Percentiles rank a stretch among this genome's conserved stretches.
These are phyloP conservation scores for Doris montereyensis DNA, from an alignment of 2,888 invertebrate species.

Conservation along the genomic window DNA sequence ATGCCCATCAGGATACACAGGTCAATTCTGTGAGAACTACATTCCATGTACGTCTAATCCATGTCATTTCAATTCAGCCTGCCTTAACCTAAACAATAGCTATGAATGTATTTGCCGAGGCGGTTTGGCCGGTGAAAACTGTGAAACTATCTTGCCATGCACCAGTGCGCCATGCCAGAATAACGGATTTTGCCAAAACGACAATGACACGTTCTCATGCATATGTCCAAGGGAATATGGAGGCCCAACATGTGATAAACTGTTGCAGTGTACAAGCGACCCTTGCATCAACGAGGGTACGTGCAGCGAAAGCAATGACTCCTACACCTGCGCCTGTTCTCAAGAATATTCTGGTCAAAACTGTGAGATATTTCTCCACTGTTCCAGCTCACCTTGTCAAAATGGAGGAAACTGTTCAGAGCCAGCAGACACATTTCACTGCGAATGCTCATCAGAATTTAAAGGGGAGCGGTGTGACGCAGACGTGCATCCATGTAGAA, in stretches of 20 bases:
- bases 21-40: slow-evolving; percentile 51
- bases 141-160: slow-evolving; percentile 49
- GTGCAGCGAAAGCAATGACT: slow-evolving; percentile 42
- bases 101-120: slow-evolving; percentile 42
- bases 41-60: slow-evolving; percentile 44
- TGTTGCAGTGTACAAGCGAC: slow-evolving; percentile 48
- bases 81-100: slow-evolving; percentile 32
- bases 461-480: slow-evolving; percentile 46
- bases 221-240: slow-evolving; percentile 41
- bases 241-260: slow-evolving; percentile 36
- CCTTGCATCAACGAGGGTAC: slow-evolving; percentile 54
- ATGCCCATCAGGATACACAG: slow-evolving; percentile 52
- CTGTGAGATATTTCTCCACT: not conserved
- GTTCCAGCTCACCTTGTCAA: not conserved
- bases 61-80: slow-evolving; percentile 47
- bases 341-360: not conserved
- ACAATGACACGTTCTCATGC: slow-evolving; percentile 30
- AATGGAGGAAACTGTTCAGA: slow-evolving; percentile 50
- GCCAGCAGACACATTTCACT: slow-evolving; percentile 40
- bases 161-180: slow-evolving; percentile 50
- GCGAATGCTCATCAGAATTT: slow-evolving; percentile 40
- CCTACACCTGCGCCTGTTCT: not conserved
- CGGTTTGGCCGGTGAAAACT: slow-evolving; percentile 37
- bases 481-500: slow-evolving; percentile 39
- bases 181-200: slow-evolving; percentile 39